These are phyloP conservation scores for Tachysurus fulvidraco DNA, from an alignment of 2,113 vertebrate genomes.

Conservation along the genomic window DNA sequence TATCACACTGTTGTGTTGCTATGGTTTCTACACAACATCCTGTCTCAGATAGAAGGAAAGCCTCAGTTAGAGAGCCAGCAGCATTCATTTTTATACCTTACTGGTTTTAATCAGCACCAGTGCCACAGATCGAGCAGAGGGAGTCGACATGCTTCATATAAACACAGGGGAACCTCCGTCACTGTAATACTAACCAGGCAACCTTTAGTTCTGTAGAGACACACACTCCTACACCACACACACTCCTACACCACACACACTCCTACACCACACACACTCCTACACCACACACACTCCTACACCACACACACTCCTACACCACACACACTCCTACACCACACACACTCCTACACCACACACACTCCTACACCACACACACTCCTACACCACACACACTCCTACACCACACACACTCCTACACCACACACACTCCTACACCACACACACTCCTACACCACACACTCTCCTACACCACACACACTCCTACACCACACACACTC, in stretches of 20 bases:
- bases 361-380: too few species aligned
- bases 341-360: too few species aligned
- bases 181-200: background rate
- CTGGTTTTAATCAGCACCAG: background rate
- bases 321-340: too few species aligned
- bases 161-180: background rate
- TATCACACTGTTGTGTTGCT: too few species aligned
- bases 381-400: too few species aligned
- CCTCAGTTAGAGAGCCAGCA: too few species aligned
- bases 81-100: too few species aligned
- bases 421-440: too few species aligned
- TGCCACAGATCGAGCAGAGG: background rate
- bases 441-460: background rate
- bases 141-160: background rate
- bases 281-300: background rate
- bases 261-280: background rate
- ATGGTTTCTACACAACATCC: too few species aligned
- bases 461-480: background rate
- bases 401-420: background rate
- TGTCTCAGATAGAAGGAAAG: too few species aligned
- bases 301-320: too few species aligned
- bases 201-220: background rate
- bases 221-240: background rate
- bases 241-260: background rate
- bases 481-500: too few species aligned